Evolutionary conservation across 1,140 invertebrate species (phyloP).

Genomic region (Colletes gigas): DNA sequence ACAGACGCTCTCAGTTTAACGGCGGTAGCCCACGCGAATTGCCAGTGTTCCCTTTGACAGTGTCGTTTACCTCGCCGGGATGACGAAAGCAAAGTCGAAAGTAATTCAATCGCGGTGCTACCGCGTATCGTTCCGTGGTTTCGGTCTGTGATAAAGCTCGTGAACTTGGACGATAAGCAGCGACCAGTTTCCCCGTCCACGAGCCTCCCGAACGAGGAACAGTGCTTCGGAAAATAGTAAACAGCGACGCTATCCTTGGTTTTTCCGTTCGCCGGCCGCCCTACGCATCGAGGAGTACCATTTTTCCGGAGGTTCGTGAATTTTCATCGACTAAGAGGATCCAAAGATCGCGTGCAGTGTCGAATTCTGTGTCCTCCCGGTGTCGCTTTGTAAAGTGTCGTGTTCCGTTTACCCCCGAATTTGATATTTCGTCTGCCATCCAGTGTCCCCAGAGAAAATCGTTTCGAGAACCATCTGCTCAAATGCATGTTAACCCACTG

Average conservation of each 20-base stretch:
- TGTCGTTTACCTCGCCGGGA: conserved; percentile 43
- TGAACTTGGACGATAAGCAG: conserved; percentile 20
- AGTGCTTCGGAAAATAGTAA: not conserved
- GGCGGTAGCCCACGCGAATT: conserved; percentile 70
- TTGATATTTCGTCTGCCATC: too few species aligned
- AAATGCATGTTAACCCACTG: too few species aligned
- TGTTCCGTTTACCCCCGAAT: not conserved
- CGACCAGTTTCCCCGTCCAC: not conserved
- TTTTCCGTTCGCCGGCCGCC: not conserved
- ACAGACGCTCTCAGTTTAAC: conserved; percentile 64
- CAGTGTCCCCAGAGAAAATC: too few species aligned
- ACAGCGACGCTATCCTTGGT: not conserved
- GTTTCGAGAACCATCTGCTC: too few species aligned
- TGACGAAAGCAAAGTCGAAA: conserved; percentile 11
- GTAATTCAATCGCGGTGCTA: not conserved
- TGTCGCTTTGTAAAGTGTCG: not conserved
- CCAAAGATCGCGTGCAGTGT: too few species aligned
- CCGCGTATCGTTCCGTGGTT: not conserved
- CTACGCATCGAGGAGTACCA: not conserved
- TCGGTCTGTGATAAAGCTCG: conserved; percentile 6
- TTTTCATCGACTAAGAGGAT: too few species aligned
- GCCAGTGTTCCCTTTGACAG: conserved; percentile 35
- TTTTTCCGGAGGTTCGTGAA: not conserved
- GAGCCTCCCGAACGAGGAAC: not conserved
- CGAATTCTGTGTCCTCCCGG: too few species aligned